A percentile compares a stretch with the other conserved stretches of the same genome.
Conservation (phyloP, 1,140 invertebrate species). For the Ctenoplectra terminalis region DNA sequence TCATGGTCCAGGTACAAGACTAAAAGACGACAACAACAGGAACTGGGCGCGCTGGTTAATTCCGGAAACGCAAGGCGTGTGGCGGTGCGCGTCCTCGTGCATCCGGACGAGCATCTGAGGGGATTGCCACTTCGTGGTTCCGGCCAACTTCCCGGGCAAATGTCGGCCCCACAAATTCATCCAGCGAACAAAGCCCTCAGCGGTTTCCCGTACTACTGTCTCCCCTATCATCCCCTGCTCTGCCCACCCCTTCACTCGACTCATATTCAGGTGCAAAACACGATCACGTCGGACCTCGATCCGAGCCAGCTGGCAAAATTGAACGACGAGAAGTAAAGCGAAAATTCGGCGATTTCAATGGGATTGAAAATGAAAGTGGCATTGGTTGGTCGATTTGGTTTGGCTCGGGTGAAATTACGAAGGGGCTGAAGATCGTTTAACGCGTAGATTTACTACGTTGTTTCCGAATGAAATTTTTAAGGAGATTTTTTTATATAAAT, state of each 20-base stretch:
- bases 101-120: constrained; percentile 80
- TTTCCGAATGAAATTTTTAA: no score
- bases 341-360: not conserved
- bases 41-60: constrained; percentile 80
- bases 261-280: constrained; percentile 77
- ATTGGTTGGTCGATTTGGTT: not conserved
- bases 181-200: constrained; percentile 77
- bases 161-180: constrained; percentile 76
- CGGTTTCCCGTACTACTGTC: constrained; percentile 81
- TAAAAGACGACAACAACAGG: constrained; percentile 81
- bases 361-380: not conserved
- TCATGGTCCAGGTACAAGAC: constrained; percentile 78
- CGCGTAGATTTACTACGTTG: not conserved
- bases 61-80: constrained; percentile 78
- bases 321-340: constrained; percentile 71
- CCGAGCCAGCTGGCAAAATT: constrained; percentile 75
- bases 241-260: constrained; percentile 78
- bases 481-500: not conserved
- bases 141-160: constrained; percentile 77
- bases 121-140: constrained; percentile 75
- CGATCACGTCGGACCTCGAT: constrained; percentile 72
- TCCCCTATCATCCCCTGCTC: constrained; percentile 81
- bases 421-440: not conserved
- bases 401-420: not conserved
- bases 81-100: constrained; percentile 80